A percentile compares a stretch with the other conserved stretches of the same genome.
These are phyloP conservation scores for Hyperopisus bebe DNA, from an alignment of 2,113 vertebrate species.

Conservation along the genomic window DNA sequence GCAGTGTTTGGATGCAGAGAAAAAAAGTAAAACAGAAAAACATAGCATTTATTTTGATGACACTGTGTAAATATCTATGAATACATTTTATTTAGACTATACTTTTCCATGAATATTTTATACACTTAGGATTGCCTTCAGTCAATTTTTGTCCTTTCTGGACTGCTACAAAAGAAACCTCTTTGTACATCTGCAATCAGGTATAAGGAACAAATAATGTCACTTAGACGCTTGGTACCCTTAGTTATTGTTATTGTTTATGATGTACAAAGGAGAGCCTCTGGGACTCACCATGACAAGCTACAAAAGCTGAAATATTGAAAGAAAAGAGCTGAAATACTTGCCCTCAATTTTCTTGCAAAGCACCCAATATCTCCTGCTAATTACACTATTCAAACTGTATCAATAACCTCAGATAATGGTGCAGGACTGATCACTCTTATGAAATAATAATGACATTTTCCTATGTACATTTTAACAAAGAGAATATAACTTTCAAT, in stretches of 20 bases:
- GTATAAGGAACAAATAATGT: not conserved
- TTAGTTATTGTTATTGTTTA: not conserved
- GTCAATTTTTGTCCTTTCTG: not conserved
- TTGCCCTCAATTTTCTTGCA: not conserved
- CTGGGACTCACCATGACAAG: not conserved
- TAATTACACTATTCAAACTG: constrained; percentile 17
- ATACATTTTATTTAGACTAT: not conserved
- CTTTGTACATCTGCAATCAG: not conserved
- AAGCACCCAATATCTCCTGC: not conserved
- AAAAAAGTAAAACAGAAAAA: not conserved
- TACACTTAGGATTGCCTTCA: not conserved
- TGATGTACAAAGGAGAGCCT: not conserved
- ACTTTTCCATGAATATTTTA: not conserved
- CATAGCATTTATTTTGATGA: not conserved
- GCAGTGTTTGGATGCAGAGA: not conserved
- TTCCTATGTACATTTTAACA: constrained; percentile 40
- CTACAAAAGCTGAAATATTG: not conserved
- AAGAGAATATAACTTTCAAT: constrained; percentile 39
- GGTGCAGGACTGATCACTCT: constrained; percentile 21
- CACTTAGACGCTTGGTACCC: not conserved
- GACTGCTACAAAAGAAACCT: not conserved
- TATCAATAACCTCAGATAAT: constrained; percentile 19
- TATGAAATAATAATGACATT: constrained; percentile 19
- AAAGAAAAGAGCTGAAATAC: not conserved
- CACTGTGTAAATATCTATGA: not conserved